These are phyloP conservation scores for Tyto alba DNA, from an alignment of 2,113 vertebrate genomes.

Conservation along the genomic window DNA sequence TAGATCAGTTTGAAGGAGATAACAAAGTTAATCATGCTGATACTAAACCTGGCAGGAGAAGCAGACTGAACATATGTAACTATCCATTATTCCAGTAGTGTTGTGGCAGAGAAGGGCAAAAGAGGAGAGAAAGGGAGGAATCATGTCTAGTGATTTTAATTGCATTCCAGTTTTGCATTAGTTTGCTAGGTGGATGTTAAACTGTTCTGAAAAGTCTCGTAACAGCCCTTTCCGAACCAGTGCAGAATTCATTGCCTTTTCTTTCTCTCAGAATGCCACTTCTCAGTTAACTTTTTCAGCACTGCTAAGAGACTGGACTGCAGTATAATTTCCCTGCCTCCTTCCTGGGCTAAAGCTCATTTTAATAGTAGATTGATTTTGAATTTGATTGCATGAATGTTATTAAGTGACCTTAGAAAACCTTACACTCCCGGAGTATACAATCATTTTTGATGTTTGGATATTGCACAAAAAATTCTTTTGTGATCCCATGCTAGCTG, in stretches of 20 bases:
- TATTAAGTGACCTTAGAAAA: not conserved
- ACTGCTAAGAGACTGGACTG: not conserved
- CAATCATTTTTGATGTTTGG: not conserved
- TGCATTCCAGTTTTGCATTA: not conserved
- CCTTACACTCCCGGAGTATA: not conserved
- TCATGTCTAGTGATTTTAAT: not conserved
- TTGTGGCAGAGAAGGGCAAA: not conserved
- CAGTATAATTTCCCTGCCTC: not conserved
- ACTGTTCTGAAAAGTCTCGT: not conserved
- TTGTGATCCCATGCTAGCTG: not conserved
- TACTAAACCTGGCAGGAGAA: not conserved
- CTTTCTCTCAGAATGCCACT: not conserved
- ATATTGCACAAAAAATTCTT: not conserved
- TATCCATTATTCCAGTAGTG: not conserved
- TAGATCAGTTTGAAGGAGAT: not conserved
- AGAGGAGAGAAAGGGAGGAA: not conserved
- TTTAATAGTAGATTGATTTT: not conserved
- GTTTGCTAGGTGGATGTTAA: not conserved
- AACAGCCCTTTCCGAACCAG: not conserved
- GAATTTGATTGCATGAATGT: not conserved
- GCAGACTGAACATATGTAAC: not conserved
- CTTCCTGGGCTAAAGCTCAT: not conserved
- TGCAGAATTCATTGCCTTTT: not conserved
- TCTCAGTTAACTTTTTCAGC: not conserved
- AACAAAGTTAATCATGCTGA: not conserved